Evolutionary conservation across 2,113 vertebrate genomes (phyloP).

Genomic region (Eptesicus fuscus): DNA sequence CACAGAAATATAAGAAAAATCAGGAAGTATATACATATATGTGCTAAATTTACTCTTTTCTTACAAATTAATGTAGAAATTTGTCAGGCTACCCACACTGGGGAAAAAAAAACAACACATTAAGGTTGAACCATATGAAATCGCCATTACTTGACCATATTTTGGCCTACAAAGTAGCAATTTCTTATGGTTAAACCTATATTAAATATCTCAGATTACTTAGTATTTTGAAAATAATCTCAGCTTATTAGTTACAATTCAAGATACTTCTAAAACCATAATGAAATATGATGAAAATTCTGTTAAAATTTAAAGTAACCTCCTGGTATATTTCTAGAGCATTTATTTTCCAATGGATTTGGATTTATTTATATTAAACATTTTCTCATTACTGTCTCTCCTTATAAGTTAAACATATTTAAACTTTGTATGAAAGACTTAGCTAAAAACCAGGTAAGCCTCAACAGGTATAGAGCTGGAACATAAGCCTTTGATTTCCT

Average conservation of each 20-base stretch:
- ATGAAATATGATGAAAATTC: background rate
- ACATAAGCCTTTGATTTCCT: background rate
- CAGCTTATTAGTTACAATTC: background rate
- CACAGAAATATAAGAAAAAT: background rate
- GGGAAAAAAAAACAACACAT: background rate
- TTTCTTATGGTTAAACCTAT: background rate
- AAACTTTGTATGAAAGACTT: background rate
- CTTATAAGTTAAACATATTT: background rate
- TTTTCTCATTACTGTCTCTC: background rate
- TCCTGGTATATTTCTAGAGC: background rate
- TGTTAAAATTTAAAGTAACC: background rate
- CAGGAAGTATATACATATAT: background rate
- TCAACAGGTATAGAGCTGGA: background rate
- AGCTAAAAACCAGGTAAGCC: background rate
- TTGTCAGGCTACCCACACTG: background rate
- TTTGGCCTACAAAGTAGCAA: background rate
- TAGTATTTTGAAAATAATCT: background rate
- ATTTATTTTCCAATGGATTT: background rate
- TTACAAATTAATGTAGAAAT: slow-evolving; percentile 16
- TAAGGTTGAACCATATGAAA: background rate
- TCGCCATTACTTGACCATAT: background rate
- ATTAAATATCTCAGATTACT: background rate
- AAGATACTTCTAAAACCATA: background rate
- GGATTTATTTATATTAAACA: background rate
- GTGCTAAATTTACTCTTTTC: background rate